These are phyloP conservation scores for Antennarius maculatus DNA, from an alignment of 2,797 vertebrate species.

Conservation along the genomic window DNA sequence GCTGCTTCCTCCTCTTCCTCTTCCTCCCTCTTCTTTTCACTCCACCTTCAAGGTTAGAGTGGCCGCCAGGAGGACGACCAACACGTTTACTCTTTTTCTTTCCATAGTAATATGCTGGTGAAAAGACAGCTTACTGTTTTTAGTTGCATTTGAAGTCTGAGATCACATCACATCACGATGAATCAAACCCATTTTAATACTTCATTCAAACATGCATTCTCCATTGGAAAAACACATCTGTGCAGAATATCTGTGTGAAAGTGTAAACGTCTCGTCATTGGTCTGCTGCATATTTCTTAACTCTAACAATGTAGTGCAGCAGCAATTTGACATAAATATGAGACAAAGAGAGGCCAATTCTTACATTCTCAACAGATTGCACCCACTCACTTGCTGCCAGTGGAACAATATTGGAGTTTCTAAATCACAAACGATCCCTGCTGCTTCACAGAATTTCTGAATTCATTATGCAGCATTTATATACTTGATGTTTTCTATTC, in stretches of 20 bases:
- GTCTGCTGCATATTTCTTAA: constrained; percentile 41
- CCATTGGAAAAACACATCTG: not conserved
- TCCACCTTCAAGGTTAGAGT: constrained; percentile 92
- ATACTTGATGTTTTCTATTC: constrained; percentile 20
- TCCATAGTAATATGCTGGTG: constrained; percentile 94
- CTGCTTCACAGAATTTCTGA: constrained; percentile 5
- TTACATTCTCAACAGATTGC: too few relatives aligned
- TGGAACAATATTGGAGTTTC: not conserved
- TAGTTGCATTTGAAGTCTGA: constrained; percentile 2
- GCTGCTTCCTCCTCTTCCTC: constrained; percentile 95
- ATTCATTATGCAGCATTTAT: constrained; percentile 7
- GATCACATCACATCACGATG: not conserved
- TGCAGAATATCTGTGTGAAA: not conserved
- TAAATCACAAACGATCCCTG: constrained; percentile 6
- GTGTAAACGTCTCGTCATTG: not conserved
- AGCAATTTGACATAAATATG: constrained; percentile 19
- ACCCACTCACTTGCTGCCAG: constrained; percentile 1
- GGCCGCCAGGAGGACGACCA: constrained; percentile 91
- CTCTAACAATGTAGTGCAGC: constrained; percentile 1
- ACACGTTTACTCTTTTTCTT: constrained; percentile 95
- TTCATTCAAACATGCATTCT: not conserved
- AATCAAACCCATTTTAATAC: not conserved
- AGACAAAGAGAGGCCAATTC: too few relatives aligned
- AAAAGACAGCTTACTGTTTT: constrained; percentile 34
- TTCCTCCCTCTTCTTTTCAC: constrained; percentile 92